phyloP scores from a whole-genome alignment of 1,140 invertebrate species.

The Tribolium madens region DNA sequence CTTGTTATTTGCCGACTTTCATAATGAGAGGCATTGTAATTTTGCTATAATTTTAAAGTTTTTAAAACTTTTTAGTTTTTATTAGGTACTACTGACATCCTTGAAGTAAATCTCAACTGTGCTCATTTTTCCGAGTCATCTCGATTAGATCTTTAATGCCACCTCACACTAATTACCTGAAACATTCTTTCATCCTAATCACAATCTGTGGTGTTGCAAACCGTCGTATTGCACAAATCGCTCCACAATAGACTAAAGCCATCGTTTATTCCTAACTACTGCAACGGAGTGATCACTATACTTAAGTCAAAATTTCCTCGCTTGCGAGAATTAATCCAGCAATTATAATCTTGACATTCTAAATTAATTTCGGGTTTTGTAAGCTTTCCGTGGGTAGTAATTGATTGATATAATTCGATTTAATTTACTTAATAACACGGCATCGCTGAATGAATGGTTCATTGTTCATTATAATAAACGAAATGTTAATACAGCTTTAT shows the following conservation, averaged over 20 bases:
- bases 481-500: conserved; percentile 20
- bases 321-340: background rate
- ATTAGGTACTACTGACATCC: background rate
- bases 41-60: no score
- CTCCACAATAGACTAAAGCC: background rate
- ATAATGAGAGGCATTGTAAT: no score
- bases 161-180: background rate
- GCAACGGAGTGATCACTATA: background rate
- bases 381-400: conserved; percentile 11
- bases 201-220: background rate
- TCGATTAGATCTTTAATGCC: background rate
- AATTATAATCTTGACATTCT: conserved; percentile 30
- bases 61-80: no score
- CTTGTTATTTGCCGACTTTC: no score
- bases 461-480: conserved; percentile 30
- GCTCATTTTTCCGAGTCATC: background rate
- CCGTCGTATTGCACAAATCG: background rate
- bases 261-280: background rate
- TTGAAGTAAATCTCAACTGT: background rate
- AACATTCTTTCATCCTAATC: background rate
- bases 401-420: conserved; percentile 35
- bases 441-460: background rate
- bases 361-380: conserved; percentile 34
- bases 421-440: conserved; percentile 35
- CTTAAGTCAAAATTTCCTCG: background rate